phyloP scores from a whole-genome alignment of 2,113 vertebrate genomes.

The Epinephelus cyanopodus region DNA sequence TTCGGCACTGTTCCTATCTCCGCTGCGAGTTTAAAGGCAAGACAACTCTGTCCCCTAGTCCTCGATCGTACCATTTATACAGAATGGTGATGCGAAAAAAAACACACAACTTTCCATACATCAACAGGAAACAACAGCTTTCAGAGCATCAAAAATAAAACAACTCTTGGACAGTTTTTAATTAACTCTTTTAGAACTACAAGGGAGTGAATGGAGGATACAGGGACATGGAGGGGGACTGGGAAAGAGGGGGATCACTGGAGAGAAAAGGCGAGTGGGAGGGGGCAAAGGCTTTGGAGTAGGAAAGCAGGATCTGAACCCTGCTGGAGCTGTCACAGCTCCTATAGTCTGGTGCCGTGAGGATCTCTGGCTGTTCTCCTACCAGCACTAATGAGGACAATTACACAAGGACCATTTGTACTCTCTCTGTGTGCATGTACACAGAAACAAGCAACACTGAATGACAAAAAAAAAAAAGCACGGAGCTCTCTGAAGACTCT shows the following conservation, averaged over 20 bases:
- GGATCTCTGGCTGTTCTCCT: conserved; percentile 47
- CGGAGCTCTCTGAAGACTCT: conserved; percentile 17
- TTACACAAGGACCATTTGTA: conserved; percentile 67
- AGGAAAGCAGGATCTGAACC: conserved; percentile 50
- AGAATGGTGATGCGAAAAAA: too few relatives aligned
- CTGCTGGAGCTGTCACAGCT: conserved; percentile 64
- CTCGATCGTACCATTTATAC: too few relatives aligned
- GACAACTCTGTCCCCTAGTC: too few relatives aligned
- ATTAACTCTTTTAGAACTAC: background rate
- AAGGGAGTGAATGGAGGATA: background rate
- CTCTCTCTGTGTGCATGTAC: conserved; percentile 25
- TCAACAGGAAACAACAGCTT: background rate
- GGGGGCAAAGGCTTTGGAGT: conserved; percentile 43
- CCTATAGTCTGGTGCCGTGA: conserved; percentile 35
- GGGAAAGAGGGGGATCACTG: background rate
- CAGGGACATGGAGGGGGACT: background rate
- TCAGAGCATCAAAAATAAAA: too few relatives aligned
- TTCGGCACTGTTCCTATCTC: too few relatives aligned
- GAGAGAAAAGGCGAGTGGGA: background rate
- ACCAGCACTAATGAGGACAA: conserved; percentile 65
- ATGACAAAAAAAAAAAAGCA: conserved; percentile 5
- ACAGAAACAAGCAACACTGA: conserved; percentile 20
- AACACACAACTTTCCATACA: too few relatives aligned
- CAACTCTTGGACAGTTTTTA: background rate
- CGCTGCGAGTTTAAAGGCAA: too few relatives aligned